Percentiles rank a stretch among this genome's conserved stretches.
Conservation (phyloP, 1,140 invertebrate species). For the Euura lappo region DNA sequence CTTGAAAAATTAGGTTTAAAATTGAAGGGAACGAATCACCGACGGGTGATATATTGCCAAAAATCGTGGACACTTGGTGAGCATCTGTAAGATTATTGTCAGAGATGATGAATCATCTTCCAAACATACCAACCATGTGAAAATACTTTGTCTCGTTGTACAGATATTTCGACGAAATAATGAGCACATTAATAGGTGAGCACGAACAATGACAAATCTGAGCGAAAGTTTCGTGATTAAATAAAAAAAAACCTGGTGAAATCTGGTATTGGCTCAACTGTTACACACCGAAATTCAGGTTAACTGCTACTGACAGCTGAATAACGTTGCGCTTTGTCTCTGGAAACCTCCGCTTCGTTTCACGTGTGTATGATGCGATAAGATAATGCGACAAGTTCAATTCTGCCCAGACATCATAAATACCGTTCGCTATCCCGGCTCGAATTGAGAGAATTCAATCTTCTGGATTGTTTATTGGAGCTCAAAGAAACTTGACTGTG, state of each 20-base stretch:
- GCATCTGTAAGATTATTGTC: not conserved
- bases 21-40: not conserved
- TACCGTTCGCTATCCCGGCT: not conserved
- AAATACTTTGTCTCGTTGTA: not conserved
- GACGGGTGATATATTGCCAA: not conserved
- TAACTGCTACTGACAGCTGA: not conserved
- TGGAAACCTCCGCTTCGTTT: not conserved
- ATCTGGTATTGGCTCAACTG: slow-evolving; percentile 2
- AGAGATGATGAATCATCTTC: not conserved
- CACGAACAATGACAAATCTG: not conserved
- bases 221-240: not conserved
- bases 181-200: not conserved
- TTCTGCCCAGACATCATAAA: not conserved
- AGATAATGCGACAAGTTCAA: not conserved
- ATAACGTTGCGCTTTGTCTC: not conserved
- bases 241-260: not conserved
- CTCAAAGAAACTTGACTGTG: not conserved
- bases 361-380: not conserved
- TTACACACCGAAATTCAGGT: not conserved
- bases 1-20: not conserved
- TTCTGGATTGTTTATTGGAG: not conserved
- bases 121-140: not conserved
- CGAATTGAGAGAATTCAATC: not conserved
- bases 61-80: not conserved
- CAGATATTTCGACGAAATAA: not conserved